Base-by-base conservation (phyloP, 1,140 invertebrate species). In the Acromyrmex charruanus region DNA sequence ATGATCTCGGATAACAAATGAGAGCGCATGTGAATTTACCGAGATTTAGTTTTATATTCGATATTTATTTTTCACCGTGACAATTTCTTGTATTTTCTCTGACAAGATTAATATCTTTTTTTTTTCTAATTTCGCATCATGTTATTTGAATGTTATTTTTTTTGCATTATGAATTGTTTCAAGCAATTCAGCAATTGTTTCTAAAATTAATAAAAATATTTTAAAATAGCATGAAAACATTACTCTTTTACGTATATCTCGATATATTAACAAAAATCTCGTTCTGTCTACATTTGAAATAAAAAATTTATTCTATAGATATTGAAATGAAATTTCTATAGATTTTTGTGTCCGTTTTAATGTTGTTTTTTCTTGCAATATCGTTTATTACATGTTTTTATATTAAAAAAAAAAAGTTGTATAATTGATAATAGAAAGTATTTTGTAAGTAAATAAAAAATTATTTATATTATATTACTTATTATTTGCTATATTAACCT, bases 1-100 rank as follows among this genome's bases (percentile, higher is more conserved):
- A 86, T 86, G 72, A 53, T 69, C 28, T 21, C 31, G 66, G 14
- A 75, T 80, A 65, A 80, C 28, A 80, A 80, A 66, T 88, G 75
- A 80, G 68, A 80, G 61, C 61, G 63, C 49, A 5, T 5, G 49
- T 86, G 82, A 84, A 61, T 84, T 84, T 61, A 28, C n/a, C 3
- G 12, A 6, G 3, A 80, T 80, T 68, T 80, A 80, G 28, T 55
- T 80, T 68, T 35, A 66, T 68, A 28, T 53, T 16, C 9, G 77
- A 68, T 69, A 39, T 80, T 80, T 53, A 28, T 80, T 16, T 68
- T 18, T 68, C 21, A 31, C 44, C 44, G n/a, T 31, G 49, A 10
- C 28, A 80, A 80, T 66, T 80, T 80, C 63, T 68, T 69, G n/a
- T 68, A 53, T 39, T 68, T 68, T n/a, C 63, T 63, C n/a, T 7